Percentiles rank a stretch among this genome's conserved stretches.
Evolutionary conservation across 2,797 vertebrate species (phyloP).

Genomic region (Lepus townsendii): DNA sequence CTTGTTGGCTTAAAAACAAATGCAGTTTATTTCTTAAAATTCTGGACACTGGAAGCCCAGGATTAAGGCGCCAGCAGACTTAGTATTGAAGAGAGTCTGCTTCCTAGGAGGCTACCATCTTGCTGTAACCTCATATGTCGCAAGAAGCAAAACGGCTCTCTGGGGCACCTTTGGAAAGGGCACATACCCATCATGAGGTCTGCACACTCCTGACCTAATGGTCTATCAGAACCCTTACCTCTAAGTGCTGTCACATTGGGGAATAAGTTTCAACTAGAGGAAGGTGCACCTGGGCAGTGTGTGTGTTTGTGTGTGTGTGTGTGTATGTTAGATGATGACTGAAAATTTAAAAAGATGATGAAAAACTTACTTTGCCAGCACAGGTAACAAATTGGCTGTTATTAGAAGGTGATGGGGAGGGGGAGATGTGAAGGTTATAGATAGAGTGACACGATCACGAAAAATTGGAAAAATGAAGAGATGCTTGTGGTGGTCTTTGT

Average conservation of each 20-base stretch:
- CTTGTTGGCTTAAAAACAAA: background rate
- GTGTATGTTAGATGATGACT: background rate
- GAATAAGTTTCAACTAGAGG: no score
- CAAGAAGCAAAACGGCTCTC: background rate
- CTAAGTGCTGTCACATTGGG: background rate
- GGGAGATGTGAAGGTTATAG: background rate
- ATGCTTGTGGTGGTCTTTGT: background rate
- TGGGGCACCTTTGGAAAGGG: background rate
- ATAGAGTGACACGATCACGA: background rate
- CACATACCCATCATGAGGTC: background rate
- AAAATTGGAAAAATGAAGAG: background rate
- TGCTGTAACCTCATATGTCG: background rate
- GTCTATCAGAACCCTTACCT: no score
- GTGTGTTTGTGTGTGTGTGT: no score
- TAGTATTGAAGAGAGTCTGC: background rate
- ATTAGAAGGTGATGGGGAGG: background rate
- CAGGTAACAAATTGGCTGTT: background rate
- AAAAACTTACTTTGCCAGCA: background rate
- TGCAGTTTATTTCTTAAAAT: background rate
- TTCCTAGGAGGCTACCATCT: background rate
- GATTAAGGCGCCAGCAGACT: background rate
- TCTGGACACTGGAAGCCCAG: background rate
- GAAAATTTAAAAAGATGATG: background rate
- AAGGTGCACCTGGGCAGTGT: no score
- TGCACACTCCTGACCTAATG: background rate